These are phyloP conservation scores for Eulithis testata DNA, from an alignment of 2,888 invertebrate genomes.

Conservation along the genomic window DNA sequence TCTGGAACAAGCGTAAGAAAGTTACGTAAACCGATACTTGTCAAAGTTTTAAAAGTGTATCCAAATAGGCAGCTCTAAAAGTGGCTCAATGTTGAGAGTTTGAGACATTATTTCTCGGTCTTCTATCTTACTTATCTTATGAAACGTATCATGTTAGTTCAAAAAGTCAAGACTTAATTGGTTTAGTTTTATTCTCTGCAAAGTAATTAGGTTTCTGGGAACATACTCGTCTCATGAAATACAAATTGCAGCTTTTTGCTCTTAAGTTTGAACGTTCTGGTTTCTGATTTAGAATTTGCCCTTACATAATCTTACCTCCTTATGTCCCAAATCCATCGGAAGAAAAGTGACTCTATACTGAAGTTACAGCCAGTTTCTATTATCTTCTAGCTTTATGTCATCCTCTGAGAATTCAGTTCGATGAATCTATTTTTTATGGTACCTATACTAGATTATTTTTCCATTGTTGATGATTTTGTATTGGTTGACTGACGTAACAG, in stretches of 20 bases:
- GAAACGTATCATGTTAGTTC: too few species aligned
- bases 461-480: neutral
- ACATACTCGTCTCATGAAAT: too few species aligned
- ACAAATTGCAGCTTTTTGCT: too few species aligned
- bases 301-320: too few species aligned
- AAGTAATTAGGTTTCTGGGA: too few species aligned
- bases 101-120: too few species aligned
- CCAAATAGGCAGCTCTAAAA: neutral
- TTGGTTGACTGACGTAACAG: conserved; percentile 2
- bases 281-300: neutral
- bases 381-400: neutral
- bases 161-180: too few species aligned
- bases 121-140: too few species aligned
- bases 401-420: neutral
- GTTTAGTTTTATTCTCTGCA: too few species aligned
- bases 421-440: neutral
- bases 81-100: neutral
- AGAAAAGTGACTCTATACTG: too few species aligned
- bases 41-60: conserved; percentile 5
- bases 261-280: neutral
- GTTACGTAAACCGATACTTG: conserved; percentile 18
- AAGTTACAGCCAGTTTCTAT: too few species aligned
- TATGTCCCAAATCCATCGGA: too few species aligned
- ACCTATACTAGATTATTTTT: conserved; percentile 2
- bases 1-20: conserved; percentile 37